Base-by-base conservation (phyloP, 35 echinoderm and acorn worm species). In the Diadema setosum region DNA sequence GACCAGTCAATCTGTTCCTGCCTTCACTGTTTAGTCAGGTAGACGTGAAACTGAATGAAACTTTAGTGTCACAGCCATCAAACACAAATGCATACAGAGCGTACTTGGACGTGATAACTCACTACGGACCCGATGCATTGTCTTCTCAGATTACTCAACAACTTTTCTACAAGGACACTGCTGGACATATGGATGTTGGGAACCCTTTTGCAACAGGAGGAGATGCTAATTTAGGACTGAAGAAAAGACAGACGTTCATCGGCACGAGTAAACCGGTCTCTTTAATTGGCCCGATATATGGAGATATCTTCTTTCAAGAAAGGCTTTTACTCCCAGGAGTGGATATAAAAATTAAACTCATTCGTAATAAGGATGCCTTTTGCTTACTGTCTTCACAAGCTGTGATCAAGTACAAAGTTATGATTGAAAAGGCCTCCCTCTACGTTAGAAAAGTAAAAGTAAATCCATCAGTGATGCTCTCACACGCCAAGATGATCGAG, bases 101-200 rank as follows among this genome's bases (percentile, higher is more conserved):
- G 14, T 58, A 75, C 39, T 26, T 94, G 23, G 83, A 94, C 26
- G 87, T 80, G 5, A n/a, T 94, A 37, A 29, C 87, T 8, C 74
- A 70, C 23, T 94, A 94, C 34, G 82, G 80, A n/a, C 23, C 42
- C 24, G 87, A 86, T 17, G 39, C 82, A 0, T 90, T 91, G 46
- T 25, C 70, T 21, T 86, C 93, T 4, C 87, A 94, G 45, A 41
- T 94, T 23, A 94, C 93, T 0, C 42, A 46, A 39, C 36, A 65
- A 16, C 33, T 96, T 39, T 96, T 89, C 46, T 96, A 96, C 82
- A 96, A 96, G 87, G 90, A 96, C 69, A 89, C 80, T 2, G 94
- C 89, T 6, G 85, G 86, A 2, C 64, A 76, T 61, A 75, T 96
- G 61, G 85, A 96, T 57, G 33, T 26, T 5, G 48, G 41, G 37